Evolutionary conservation across 2,113 vertebrate species (phyloP), one percentile per base, ranked within the genome.

Genomic region (Setophaga kirtlandii): DNA sequence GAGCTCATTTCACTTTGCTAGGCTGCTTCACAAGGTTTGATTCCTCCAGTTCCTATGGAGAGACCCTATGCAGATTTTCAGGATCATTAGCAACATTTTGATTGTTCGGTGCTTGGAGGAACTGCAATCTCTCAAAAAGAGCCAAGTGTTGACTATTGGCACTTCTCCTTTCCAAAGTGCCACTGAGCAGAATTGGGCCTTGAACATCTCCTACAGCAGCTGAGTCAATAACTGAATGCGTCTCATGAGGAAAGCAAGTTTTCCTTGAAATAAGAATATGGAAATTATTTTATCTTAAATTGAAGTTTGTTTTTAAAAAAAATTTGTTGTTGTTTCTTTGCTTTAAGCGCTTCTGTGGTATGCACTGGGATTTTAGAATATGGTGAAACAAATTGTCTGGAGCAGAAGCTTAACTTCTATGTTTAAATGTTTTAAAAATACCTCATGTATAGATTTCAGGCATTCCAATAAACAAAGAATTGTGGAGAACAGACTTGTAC

Each of bases 401-500:
- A 96, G 89, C 93, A 93, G 92, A 75, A 94, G 83, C 83, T 93
- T 68, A 81, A 87, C 52, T 95, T 96, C 93, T 95, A 53, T 89
- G 93, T 93, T 91, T 96, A 95, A 96, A 94, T 87, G 55, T 77
- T 96, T 96, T 93, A 94, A 96, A 97, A 96, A 96, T 97, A 97
- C 69, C 87, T 92, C 90, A 75, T 10, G 22, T 95, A 97, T 97
- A 91, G 89, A 97, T 97, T 96, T 94, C 94, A 96, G 84, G 78
- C 92, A 93, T 96, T 95, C 95, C 87, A 97, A 97, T 95, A 96
- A 96, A 94, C 89, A 96, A 89, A 87, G 81, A 96, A 91, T 95
- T 90, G 87, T 93, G 92, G 88, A 94, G 89, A 96, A 96, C 87
- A 91, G 94, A 85, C 70, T 95, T 87, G 77, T 30, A 89, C 96